These are phyloP conservation scores for Octopus bimaculoides DNA, from an alignment of 1,140 invertebrate genomes.

Conservation along the genomic window DNA sequence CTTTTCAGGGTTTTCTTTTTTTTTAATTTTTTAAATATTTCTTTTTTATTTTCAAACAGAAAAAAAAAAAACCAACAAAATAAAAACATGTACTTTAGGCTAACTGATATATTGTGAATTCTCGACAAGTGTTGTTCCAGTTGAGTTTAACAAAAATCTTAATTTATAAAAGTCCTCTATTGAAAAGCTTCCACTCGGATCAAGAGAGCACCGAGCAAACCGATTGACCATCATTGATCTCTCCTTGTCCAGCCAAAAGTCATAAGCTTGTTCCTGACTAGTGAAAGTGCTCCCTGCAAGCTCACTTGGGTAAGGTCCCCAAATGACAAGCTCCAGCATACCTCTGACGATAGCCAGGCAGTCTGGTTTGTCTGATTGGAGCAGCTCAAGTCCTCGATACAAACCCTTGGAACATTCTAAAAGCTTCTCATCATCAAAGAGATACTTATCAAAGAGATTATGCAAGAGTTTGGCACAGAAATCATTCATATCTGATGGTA, in stretches of 20 bases:
- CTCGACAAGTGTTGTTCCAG: constrained; percentile 43
- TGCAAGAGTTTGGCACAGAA: constrained; percentile 41
- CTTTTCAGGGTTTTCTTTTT: no score
- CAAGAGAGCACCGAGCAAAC: constrained; percentile 32
- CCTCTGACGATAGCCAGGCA: constrained; percentile 40
- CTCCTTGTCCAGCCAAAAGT: constrained; percentile 47
- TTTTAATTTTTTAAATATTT: no score
- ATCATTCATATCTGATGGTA: constrained; percentile 42
- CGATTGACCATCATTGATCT: constrained; percentile 33
- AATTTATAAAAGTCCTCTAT: constrained; percentile 46
- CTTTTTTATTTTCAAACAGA: no score
- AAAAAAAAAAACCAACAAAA: no score
- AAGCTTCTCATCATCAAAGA: constrained; percentile 22
- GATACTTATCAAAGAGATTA: constrained; percentile 29
- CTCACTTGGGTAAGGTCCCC: constrained; percentile 36
- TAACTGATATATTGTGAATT: constrained; percentile 32
- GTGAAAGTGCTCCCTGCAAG: background rate
- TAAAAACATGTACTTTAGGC: no score
- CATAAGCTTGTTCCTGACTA: constrained; percentile 44
- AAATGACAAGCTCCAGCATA: constrained; percentile 44
- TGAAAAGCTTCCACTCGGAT: constrained; percentile 23
- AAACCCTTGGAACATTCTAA: constrained; percentile 30
- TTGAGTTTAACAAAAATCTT: constrained; percentile 51
- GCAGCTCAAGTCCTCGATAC: constrained; percentile 26
- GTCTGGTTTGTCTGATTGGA: constrained; percentile 36